phyloP scores from a whole-genome alignment of 2,888 invertebrate species.

The Plagiodera versicolora region DNA sequence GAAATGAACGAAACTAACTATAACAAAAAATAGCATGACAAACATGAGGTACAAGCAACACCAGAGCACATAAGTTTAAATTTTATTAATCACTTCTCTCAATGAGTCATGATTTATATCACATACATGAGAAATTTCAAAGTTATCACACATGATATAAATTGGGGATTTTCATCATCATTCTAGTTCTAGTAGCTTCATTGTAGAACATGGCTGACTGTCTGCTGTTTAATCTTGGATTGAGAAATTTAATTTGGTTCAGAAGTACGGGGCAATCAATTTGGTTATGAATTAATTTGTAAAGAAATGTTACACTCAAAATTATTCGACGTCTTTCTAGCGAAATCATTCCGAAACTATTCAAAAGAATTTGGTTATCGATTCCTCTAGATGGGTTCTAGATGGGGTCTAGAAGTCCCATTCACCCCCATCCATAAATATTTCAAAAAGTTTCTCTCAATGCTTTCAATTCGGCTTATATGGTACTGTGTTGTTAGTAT shows the following conservation, averaged over 20 bases:
- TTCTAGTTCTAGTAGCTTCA: neutral
- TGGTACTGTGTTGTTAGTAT: constrained; percentile 7
- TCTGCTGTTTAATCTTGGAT: constrained; percentile 1
- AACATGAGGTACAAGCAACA: too few relatives aligned
- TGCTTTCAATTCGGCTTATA: constrained; percentile 9
- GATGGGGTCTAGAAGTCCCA: too few relatives aligned
- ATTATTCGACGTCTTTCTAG: constrained; percentile 3
- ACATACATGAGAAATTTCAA: neutral
- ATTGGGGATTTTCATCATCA: neutral
- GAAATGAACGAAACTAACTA: too few relatives aligned
- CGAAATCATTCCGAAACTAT: neutral
- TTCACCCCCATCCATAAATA: neutral
- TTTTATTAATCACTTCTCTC: constrained; percentile 43
- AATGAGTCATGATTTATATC: constrained; percentile 51
- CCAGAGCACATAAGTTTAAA: too few relatives aligned
- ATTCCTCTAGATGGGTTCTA: neutral
- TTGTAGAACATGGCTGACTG: constrained; percentile 3
- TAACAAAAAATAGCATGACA: too few relatives aligned
- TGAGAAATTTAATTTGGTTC: constrained; percentile 1
- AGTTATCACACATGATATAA: neutral
- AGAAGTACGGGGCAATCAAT: constrained; percentile 7
- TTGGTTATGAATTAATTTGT: constrained; percentile 4
- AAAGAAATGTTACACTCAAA: neutral
- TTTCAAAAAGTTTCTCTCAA: constrained; percentile 15
- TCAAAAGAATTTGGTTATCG: neutral